Conservation (phyloP, 1,140 invertebrate genomes). For the Hypsibius dujardini region DNA sequence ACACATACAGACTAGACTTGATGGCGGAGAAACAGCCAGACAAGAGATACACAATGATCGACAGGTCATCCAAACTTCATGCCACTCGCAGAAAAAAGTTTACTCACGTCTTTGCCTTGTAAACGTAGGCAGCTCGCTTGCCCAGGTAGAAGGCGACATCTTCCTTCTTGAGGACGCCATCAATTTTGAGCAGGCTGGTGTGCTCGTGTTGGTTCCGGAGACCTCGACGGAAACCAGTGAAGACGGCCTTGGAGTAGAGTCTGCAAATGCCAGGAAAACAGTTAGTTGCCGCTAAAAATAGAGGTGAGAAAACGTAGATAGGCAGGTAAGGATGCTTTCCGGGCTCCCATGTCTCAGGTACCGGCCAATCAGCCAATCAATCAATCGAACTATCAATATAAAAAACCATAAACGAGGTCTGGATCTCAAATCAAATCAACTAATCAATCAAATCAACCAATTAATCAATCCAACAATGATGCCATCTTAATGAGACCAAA, state of each 20-base stretch:
- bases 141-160: conserved; percentile 86
- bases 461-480: too few relatives aligned
- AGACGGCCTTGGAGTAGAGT: conserved; percentile 87
- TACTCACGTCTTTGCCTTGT: conserved; percentile 53
- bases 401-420: too few relatives aligned
- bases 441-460: too few relatives aligned
- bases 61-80: neutral
- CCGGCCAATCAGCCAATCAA: too few relatives aligned
- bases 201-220: conserved; percentile 92
- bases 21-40: conserved; percentile 8
- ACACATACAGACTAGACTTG: too few relatives aligned
- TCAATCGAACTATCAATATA: too few relatives aligned
- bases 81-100: neutral
- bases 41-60: neutral
- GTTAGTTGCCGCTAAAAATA: too few relatives aligned
- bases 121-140: conserved; percentile 89
- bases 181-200: conserved; percentile 79
- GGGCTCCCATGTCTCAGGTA: too few relatives aligned
- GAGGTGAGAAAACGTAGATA: too few relatives aligned
- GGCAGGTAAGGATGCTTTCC: too few relatives aligned
- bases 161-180: conserved; percentile 60
- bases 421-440: too few relatives aligned
- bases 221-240: conserved; percentile 92
- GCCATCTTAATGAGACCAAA: too few relatives aligned
- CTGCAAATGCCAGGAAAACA: conserved; percentile 30